A percentile compares a stretch with the other conserved stretches of the same genome.
Evolutionary conservation across 2,797 vertebrate genomes (phyloP).

Genomic region (Eleutherodactylus coqui): DNA sequence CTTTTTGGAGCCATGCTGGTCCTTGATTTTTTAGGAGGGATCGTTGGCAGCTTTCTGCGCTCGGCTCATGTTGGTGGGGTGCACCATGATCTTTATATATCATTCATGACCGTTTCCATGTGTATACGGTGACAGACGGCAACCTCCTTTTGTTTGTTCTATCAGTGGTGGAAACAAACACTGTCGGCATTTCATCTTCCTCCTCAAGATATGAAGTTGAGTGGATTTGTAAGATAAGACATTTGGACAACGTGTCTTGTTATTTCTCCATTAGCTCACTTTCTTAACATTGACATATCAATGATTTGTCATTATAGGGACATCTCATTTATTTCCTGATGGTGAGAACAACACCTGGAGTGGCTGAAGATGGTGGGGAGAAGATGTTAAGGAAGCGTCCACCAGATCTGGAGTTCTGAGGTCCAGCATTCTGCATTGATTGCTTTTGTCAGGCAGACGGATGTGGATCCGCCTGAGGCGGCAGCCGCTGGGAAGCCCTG

Average conservation of each 20-base stretch:
- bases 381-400: background rate
- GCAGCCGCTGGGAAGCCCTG: too few relatives aligned
- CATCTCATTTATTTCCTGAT: background rate
- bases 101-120: background rate
- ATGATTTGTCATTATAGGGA: background rate
- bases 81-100: background rate
- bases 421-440: background rate
- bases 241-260: background rate
- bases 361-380: background rate
- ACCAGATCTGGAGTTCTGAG: too few relatives aligned
- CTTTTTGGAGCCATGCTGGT: background rate
- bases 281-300: background rate
- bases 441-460: too few relatives aligned
- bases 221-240: background rate
- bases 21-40: too few relatives aligned
- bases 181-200: constrained; percentile 4
- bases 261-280: background rate
- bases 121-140: background rate
- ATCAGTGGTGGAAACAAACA: background rate
- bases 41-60: too few relatives aligned
- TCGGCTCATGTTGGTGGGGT: background rate
- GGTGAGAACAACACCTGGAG: background rate
- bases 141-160: background rate
- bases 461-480: too few relatives aligned
- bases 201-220: background rate